Conservation (phyloP, 2,797 vertebrate genomes). For the Hydrocynus forskahlii region DNA sequence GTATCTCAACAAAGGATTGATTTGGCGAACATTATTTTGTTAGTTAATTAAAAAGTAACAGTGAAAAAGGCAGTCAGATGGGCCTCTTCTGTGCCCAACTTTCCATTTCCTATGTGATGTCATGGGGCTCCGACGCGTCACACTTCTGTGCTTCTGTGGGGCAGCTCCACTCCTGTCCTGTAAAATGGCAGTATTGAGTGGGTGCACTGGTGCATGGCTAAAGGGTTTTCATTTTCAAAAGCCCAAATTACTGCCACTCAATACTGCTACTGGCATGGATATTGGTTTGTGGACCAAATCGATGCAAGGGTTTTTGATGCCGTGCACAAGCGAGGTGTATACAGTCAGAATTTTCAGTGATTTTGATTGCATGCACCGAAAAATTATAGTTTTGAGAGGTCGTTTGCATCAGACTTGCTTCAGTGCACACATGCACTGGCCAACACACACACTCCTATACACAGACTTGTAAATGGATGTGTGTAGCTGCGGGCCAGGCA, state of each 20-base stretch:
- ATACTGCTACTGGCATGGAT: constrained; percentile 30
- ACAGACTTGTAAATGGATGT: background rate
- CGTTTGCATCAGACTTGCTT: constrained; percentile 22
- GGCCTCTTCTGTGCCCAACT: constrained; percentile 21
- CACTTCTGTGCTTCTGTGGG: constrained; percentile 18
- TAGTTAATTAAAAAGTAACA: background rate
- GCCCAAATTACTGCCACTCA: constrained; percentile 48
- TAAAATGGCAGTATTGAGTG: constrained; percentile 58
- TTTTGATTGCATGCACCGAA: constrained; percentile 18
- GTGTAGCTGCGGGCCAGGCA: background rate
- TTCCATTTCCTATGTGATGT: constrained; percentile 51
- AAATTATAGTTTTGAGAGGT: constrained; percentile 28
- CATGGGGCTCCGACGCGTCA: constrained; percentile 33
- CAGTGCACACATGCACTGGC: background rate
- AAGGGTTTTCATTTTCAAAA: constrained; percentile 56
- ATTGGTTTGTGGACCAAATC: constrained; percentile 16
- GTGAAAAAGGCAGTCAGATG: background rate
- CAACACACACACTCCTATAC: background rate
- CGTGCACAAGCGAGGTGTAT: background rate
- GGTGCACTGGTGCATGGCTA: constrained; percentile 48
- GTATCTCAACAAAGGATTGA: background rate
- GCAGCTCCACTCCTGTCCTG: constrained; percentile 8
- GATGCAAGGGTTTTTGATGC: constrained; percentile 17
- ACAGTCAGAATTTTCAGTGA: background rate
- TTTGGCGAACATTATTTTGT: background rate